Base-by-base conservation (phyloP, 2,797 vertebrate species). In the Gymnopithys bicolor region DNA sequence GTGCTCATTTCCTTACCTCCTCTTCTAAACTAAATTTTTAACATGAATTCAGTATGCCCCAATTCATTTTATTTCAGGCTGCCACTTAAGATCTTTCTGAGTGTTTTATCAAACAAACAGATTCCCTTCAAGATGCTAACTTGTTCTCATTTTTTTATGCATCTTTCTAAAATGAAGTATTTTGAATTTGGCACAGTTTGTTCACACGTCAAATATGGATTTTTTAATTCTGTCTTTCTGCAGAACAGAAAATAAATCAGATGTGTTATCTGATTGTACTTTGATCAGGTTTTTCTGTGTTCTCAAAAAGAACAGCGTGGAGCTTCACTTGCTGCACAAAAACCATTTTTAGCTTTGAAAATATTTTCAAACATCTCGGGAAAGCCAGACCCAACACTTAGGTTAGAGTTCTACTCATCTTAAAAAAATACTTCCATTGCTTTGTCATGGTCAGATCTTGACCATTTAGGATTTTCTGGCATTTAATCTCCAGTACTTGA, bases 241-340 rank as follows among this genome's bases (percentile, higher is more conserved):
- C 78, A 83, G 52, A 55, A 87, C 27, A 53, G 37, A 84, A 94
- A 86, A 87, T 55, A 91, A 82, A 76, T 67, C 35, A 59, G 39
- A 51, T 78, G 52, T 74, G 92, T 90, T 92, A 70, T 92, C 90
- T 92, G 87, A 74, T 78, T 92, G 67, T 89, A 23, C 81, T 59
- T 91, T 43, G 46, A 51, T 84, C 25, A 30, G 37, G 27, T 52
- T 90, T 92, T 90, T 67, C 70, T 92, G 52, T 87, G 30, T 60
- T 91, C 87, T 91, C 46, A 55, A 9, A 82, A 46, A 73, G 88
- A 87, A 77, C 63, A 84, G 17, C 0, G 2, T 85, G 77, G 33
- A 85, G 59, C 71, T 92, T 88, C 45, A 23, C n/a, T 75, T 88
- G 35, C 45, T 71, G 14, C 63, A 83, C 62, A 88, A 76, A 90